Evolutionary conservation across 1,140 invertebrate genomes (phyloP), one percentile per base, ranked within the genome.

Genomic region (Euglossa dilemma): DNA sequence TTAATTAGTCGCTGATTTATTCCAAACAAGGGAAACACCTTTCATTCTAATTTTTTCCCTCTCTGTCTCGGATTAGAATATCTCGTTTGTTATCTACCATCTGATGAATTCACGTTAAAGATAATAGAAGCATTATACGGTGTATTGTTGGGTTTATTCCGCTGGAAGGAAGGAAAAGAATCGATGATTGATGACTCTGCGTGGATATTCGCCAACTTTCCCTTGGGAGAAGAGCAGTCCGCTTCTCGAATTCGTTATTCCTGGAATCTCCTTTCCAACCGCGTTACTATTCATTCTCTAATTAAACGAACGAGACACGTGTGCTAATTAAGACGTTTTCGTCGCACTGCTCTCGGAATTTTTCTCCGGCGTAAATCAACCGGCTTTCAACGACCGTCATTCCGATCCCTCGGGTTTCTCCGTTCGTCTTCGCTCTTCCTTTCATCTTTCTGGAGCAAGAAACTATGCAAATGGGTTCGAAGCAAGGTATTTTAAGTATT

Each of bases 321-420:
- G 54, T 28, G 36, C 6, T 25, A 28, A 75, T 75, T 74, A 74
- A 74, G 28, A 59, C n/a, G 23, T 74, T 74, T 74, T 64, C 63
- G 23, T 28, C 50, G 16, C 11, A 16, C 14, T 47, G 14, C 23
- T 28, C 16, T 4, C 23, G n/a, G 43, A 36, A 47, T 61, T 47
- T 56, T 72, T n/a, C 70, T n/a, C 8, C 12, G 3, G 18, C 25
- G 20, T n/a, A 28, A 54, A 50, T 28, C 47, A 71, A 25, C 25
- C 2, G 18, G 25, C 18, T 18, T 12, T 36, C 23, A 52, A 71
- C 18, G 16, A 52, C 12, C 12, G 69, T 54, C 14, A 36, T 2
- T 6, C 18, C 2, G 25, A 23, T 25, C 8, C 45, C 25, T 23
- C 12, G 36, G 69, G 20, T 43, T 64, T 54, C 16, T 54, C 50